Percentiles rank a stretch among this genome's conserved stretches.
Conservation (phyloP, 2,113 vertebrate genomes). For the Amblyornis subalaris region DNA sequence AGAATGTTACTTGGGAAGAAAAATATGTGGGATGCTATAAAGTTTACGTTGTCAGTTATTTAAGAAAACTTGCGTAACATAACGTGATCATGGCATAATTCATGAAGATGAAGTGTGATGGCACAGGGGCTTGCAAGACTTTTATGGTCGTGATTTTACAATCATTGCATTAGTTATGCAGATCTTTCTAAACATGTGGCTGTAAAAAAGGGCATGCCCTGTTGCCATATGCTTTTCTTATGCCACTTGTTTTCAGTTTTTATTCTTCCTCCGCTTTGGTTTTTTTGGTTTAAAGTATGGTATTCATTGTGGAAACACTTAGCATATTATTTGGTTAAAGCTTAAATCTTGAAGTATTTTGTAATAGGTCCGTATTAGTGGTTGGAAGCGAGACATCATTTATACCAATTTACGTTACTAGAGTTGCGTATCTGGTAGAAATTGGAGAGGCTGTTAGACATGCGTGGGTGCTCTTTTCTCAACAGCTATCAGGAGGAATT, state of each 20-base stretch:
- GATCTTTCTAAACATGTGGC: neutral
- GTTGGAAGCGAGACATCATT: neutral
- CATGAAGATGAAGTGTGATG: neutral
- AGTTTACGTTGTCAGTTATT: neutral
- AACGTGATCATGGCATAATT: neutral
- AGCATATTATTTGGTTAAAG: neutral
- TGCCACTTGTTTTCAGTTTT: conserved; percentile 21
- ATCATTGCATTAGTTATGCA: neutral
- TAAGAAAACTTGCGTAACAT: neutral
- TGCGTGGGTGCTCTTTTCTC: neutral
- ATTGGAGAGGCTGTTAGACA: neutral
- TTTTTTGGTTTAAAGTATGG: neutral
- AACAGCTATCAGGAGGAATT: neutral
- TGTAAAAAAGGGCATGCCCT: conserved; percentile 24
- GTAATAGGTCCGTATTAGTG: neutral
- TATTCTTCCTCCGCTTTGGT: neutral
- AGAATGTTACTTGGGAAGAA: neutral
- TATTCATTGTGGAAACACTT: neutral
- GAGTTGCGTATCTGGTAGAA: neutral
- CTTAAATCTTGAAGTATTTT: neutral
- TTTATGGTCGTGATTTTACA: neutral
- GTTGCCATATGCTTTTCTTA: conserved; percentile 4
- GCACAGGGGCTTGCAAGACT: neutral
- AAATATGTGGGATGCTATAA: neutral
- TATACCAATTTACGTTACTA: neutral